Percentiles rank a stretch among this genome's conserved stretches.
Conservation (phyloP, 2,797 vertebrate genomes). For the Lerista edwardsae region DNA sequence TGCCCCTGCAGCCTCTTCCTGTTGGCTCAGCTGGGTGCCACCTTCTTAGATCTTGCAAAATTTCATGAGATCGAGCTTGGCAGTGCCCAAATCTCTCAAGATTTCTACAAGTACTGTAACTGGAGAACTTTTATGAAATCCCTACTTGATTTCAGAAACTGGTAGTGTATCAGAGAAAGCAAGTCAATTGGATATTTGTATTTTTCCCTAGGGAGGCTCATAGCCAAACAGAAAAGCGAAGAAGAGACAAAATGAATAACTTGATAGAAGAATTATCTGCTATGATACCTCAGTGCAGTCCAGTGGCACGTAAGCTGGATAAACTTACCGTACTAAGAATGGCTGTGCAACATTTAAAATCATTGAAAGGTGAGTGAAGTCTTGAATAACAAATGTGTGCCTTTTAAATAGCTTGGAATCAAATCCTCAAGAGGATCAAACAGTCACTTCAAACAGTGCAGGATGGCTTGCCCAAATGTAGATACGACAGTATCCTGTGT, state of each 20-base stretch:
- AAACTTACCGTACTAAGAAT: constrained; percentile 93
- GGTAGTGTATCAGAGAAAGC: background rate
- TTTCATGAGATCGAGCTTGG: too few species aligned
- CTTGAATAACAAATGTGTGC: background rate
- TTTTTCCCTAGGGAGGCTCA: constrained; percentile 87
- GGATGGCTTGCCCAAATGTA: background rate
- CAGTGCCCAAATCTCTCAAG: too few species aligned
- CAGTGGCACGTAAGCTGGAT: constrained; percentile 89
- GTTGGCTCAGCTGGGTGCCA: too few species aligned
- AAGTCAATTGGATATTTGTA: background rate
- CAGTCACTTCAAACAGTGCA: background rate
- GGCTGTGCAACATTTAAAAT: constrained; percentile 92
- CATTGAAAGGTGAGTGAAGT: constrained; percentile 85
- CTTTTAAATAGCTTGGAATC: background rate
- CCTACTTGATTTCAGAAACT: background rate
- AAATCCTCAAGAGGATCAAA: too few species aligned
- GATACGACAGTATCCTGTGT: background rate
- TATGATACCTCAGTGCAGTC: constrained; percentile 93
- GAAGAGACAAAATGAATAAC: constrained; percentile 95
- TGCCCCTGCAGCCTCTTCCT: too few species aligned
- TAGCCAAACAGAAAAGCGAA: constrained; percentile 93
- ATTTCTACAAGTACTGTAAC: background rate
- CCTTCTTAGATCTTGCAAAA: too few species aligned
- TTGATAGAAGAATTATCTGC: constrained; percentile 92
- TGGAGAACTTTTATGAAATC: background rate